Base-by-base conservation (phyloP, 2,797 vertebrate genomes). In the Otolemur crassicaudatus region DNA sequence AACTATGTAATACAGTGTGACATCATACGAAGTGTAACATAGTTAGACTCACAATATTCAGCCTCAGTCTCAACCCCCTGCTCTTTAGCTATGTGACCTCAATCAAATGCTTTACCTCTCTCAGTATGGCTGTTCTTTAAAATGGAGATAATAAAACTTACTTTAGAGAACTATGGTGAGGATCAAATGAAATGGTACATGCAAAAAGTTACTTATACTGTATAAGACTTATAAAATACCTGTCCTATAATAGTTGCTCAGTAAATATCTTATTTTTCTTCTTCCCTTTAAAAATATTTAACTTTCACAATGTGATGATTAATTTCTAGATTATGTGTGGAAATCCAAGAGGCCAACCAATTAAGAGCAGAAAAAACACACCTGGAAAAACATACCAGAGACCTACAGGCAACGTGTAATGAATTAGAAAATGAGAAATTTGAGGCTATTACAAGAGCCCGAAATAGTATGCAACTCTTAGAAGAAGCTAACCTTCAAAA, bases 401-500 rank as follows among this genome's bases (percentile, higher is more conserved):
- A 99, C 69, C 98, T 99, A 91, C 99, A 99, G 97, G 94, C 97
- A 17, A 99, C 98, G 87, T 99, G 97, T 75, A 94, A 95, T 93
- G 97, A 80, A 63, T 91, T 99, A 10, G 99, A 99, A 98, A 98
- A 98, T 77, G 99, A 99, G 93, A 99, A 99, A 73, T 99, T 99
- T 0, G 98, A 99, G 72, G 99, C 99, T 58, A 94, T 99, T 93
- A 91, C 97, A 93, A 99, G 99, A 98, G 98, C 99, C 65, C 98
- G 99, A 61, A 99, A 99, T 29, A 99, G 98, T 84, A 98, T 99
- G 95, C 99, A 99, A 97, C 98, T 99, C 88, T 98, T 99, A 2
- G 99, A 99, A 98, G 99, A 99, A 96, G 99, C 99, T 61, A 98
- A 99, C 12, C 98, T 99, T 94, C 99, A 99, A 97, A 99, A 99